phyloP scores from a whole-genome alignment of 35 echinoderm and acorn worm genomes.

The Holothuria glaberrima region DNA sequence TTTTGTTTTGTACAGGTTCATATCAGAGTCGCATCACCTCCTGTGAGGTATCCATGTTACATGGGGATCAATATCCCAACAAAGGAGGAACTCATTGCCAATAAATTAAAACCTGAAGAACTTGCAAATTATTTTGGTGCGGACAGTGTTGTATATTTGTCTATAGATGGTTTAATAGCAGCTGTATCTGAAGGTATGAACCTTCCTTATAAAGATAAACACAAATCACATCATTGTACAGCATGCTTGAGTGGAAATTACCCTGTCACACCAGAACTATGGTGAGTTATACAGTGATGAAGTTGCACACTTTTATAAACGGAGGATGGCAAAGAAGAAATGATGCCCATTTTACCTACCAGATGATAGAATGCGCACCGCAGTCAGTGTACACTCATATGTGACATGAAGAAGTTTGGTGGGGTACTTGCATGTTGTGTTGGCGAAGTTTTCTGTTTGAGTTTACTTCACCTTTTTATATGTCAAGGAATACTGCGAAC shows the following conservation, averaged over 20 bases:
- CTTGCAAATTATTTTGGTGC: constrained; percentile 88
- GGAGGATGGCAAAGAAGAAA: not conserved
- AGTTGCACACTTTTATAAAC: not conserved
- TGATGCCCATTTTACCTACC: not conserved
- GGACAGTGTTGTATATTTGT: constrained; percentile 87
- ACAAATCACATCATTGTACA: constrained; percentile 82
- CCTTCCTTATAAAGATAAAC: constrained; percentile 44
- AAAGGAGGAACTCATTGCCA: constrained; percentile 93
- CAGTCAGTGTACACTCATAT: not conserved
- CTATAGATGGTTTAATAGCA: constrained; percentile 76
- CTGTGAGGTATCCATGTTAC: constrained; percentile 93
- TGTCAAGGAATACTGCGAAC: too few relatives aligned
- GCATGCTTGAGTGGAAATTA: constrained; percentile 93
- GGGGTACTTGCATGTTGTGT: too few relatives aligned
- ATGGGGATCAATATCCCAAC: constrained; percentile 99
- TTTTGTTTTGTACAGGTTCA: constrained; percentile 68
- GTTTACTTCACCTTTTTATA: too few relatives aligned
- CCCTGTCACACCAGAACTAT: constrained; percentile 77
- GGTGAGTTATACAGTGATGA: constrained; percentile 41
- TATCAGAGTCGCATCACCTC: constrained; percentile 94
- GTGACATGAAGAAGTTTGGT: not conserved
- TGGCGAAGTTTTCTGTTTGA: too few relatives aligned
- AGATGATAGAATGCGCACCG: not conserved
- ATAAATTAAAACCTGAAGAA: constrained; percentile 60
- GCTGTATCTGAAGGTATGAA: constrained; percentile 86